Evolutionary conservation across 2,113 vertebrate genomes (phyloP).

Genomic region (Loxodonta africana): DNA sequence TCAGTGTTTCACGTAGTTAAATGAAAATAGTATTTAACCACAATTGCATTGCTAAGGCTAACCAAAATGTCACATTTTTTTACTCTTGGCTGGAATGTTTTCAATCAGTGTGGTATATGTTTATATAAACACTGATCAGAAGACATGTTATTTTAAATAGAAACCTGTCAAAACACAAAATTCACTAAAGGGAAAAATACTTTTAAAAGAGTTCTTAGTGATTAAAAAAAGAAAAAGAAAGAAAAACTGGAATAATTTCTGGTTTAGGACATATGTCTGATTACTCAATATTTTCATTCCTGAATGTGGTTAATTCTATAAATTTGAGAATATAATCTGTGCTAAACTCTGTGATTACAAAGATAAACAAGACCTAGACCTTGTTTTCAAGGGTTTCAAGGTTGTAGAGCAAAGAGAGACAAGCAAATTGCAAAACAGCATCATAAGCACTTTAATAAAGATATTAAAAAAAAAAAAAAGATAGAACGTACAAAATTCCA

Average conservation of each 20-base stretch:
- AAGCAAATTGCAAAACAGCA: background rate
- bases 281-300: background rate
- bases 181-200: background rate
- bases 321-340: background rate
- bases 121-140: slow-evolving; percentile 22
- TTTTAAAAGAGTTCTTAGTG: background rate
- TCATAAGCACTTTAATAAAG: background rate
- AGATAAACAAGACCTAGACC: background rate
- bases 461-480: background rate
- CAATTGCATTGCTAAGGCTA: background rate
- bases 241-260: slow-evolving; percentile 29
- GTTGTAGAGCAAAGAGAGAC: background rate
- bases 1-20: background rate
- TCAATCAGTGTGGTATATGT: background rate
- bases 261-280: background rate
- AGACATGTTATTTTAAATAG: slow-evolving; percentile 8
- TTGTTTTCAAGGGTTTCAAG: slow-evolving; percentile 5
- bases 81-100: slow-evolving; percentile 18
- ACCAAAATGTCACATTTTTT: slow-evolving; percentile 29
- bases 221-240: background rate
- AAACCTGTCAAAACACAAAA: slow-evolving; percentile 24
- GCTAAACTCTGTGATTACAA: background rate
- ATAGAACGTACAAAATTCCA: background rate
- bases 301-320: background rate
- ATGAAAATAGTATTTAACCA: slow-evolving; percentile 15